Conservation (phyloP, 2,113 vertebrate genomes). For the Trematocara zebra region DNA sequence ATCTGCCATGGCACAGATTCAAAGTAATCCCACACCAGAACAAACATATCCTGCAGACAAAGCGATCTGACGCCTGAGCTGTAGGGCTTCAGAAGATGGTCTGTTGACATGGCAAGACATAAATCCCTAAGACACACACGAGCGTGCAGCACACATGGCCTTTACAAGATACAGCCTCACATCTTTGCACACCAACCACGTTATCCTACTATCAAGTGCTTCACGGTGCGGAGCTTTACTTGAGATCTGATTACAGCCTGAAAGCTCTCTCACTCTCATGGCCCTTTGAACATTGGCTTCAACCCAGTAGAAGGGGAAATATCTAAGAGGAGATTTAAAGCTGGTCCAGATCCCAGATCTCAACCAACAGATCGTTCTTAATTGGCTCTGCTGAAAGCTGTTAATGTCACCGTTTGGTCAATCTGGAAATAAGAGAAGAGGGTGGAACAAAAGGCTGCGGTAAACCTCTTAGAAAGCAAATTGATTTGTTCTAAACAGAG, state of each 20-base stretch:
- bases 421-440: background rate
- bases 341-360: background rate
- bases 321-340: background rate
- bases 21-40: background rate
- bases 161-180: background rate
- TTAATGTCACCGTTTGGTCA: background rate
- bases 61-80: background rate
- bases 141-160: background rate
- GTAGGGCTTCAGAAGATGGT: constrained; percentile 2
- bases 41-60: background rate
- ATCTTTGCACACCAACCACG: background rate
- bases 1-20: fast-evolving
- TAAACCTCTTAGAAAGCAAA: constrained; percentile 50
- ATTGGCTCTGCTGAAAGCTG: constrained; percentile 6
- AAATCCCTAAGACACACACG: background rate
- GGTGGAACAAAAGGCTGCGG: background rate
- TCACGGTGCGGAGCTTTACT: background rate
- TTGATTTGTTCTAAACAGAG: constrained; percentile 19
- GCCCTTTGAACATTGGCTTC: background rate
- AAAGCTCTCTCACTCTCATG: background rate
- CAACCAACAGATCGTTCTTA: background rate
- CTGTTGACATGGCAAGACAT: constrained; percentile 27
- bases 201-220: background rate
- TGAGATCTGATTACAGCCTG: background rate
- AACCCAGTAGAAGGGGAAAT: background rate